Percentiles rank a stretch among this genome's conserved stretches.
These are phyloP conservation scores for Rhadina sibilatrix DNA, from an alignment of 2,113 vertebrate species.

Conservation along the genomic window DNA sequence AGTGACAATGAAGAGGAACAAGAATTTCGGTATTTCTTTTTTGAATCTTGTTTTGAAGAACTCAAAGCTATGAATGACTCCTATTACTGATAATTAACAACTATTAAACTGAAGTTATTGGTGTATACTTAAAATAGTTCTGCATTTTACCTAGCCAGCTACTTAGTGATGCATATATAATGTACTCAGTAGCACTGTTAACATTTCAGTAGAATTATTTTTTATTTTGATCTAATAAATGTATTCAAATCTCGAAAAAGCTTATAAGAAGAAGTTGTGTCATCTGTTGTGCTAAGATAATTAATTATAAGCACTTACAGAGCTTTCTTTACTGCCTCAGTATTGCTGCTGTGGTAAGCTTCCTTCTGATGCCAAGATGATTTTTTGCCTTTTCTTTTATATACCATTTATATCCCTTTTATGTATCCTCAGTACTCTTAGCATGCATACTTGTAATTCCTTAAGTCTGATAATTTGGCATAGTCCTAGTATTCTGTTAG, in stretches of 20 bases:
- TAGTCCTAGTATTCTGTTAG: neutral
- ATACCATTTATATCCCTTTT: neutral
- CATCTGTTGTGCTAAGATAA: neutral
- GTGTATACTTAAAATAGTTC: neutral
- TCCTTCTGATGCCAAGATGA: neutral
- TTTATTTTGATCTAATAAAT: neutral
- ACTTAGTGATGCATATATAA: neutral
- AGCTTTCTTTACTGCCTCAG: neutral
- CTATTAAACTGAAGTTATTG: neutral
- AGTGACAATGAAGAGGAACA: constrained; percentile 93
- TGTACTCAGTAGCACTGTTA: neutral
- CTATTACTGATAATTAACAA: neutral
- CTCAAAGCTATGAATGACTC: neutral
- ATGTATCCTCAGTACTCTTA: neutral
- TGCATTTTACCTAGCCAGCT: neutral
- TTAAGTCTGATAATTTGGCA: neutral
- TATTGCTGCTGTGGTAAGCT: neutral
- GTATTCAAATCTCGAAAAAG: neutral
- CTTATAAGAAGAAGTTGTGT: neutral
- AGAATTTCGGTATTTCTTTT: constrained; percentile 73
- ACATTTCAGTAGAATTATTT: neutral
- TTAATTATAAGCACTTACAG: neutral
- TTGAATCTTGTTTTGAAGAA: neutral
- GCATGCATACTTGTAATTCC: neutral
- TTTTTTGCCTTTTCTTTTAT: neutral